Evolutionary conservation across 2,888 invertebrate species (phyloP), one percentile per base, ranked within the genome.

Genomic region (Aelia acuminata): DNA sequence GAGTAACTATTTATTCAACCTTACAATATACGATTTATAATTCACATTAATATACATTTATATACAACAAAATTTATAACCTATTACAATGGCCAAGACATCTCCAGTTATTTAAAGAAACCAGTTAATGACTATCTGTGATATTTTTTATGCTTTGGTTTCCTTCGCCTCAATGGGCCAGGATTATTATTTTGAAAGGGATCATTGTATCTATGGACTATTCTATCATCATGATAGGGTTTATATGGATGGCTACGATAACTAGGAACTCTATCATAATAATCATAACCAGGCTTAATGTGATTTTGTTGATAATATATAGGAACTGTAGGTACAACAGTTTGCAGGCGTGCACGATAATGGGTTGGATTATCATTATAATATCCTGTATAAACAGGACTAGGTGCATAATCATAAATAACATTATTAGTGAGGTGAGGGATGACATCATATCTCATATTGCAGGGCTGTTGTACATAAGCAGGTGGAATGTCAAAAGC

Each of bases 81-180:
- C 18, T 15, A 18, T 7, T 3, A n/a, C 7, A 53, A 7, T 53
- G 31, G 20, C 57, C 26, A 70, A 80, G 80, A 4, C 43, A 43
- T 39, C 80, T 0, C 80, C 80, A n/a, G 80, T 43, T 80, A 43
- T 35, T 13, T 47, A 4, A 22, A 43, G 5, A 39, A n/a, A 80
- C 3, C 43, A 47, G 80, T 43, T 13, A 80, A 80, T n/a, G 43
- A 47, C n/a, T 80, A 80, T 47, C n/a, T 80, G 43, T 43, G n/a
- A 80, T 43, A 11, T 4, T 43, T n/a, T 1, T n/a, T 1, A 13
- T n/a, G 43, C 18, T 10, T 4, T 43, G 22, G 22, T 43, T 5
- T 80, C n/a, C 80, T 80, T 20, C 1, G 22, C 35, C 85, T 22
- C 49, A 85, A 57, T 3, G 85, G 85, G 8, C 85, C 85, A 53